Conservation (phyloP, 2,888 invertebrate genomes). For the Hymenopus coronatus region DNA sequence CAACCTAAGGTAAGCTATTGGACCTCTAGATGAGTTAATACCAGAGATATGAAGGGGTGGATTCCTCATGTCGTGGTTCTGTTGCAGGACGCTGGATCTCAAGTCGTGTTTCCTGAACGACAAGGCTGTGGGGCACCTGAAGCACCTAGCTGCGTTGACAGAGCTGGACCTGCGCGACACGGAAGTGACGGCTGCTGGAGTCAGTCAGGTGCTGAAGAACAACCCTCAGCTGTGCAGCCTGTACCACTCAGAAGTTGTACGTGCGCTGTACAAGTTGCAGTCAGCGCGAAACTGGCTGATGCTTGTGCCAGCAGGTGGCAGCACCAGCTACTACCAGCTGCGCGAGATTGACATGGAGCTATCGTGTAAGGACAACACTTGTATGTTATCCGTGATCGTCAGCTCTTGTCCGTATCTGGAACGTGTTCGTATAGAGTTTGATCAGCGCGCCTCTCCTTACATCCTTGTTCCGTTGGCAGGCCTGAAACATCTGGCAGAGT, state of each 20-base stretch:
- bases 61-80: neutral
- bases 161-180: conserved; percentile 36
- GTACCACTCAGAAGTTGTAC: conserved; percentile 34
- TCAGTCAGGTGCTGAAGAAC: conserved; percentile 31
- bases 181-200: conserved; percentile 34
- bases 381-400: conserved; percentile 29
- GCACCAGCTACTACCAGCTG: conserved; percentile 21
- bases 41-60: neutral
- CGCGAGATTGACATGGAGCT: conserved; percentile 33
- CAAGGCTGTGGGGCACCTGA: conserved; percentile 33
- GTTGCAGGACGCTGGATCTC: conserved; percentile 32
- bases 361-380: conserved; percentile 28
- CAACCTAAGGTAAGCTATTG: conserved; percentile 30
- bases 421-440: conserved; percentile 34
- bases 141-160: conserved; percentile 31
- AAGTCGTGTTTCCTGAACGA: conserved; percentile 35
- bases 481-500: conserved; percentile 29
- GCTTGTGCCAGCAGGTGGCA: conserved; percentile 18
- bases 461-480: conserved; percentile 29
- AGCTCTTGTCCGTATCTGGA: conserved; percentile 33
- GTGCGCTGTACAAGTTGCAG: conserved; percentile 34
- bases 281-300: conserved; percentile 25
- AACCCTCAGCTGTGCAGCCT: conserved; percentile 35
- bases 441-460: conserved; percentile 28
- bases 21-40: neutral